These are phyloP conservation scores for Mus spicilegus DNA, from an alignment of 2,113 vertebrate species.

Conservation along the genomic window DNA sequence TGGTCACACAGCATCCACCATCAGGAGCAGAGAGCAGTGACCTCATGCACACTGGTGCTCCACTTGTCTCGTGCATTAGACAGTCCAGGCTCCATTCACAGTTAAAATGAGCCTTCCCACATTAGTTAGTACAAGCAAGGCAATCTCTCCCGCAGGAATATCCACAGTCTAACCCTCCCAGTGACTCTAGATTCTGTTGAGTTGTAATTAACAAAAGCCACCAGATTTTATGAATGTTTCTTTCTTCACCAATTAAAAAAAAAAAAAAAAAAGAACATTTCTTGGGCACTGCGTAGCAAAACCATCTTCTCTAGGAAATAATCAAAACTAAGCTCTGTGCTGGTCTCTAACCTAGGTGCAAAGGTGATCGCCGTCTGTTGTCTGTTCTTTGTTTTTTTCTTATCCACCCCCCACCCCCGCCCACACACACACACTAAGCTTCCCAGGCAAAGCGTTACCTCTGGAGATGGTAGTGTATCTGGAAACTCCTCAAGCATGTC, in stretches of 20 bases:
- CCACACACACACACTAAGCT: not conserved
- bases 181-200: not conserved
- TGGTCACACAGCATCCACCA: accelerated
- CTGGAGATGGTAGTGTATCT: conserved; percentile 90
- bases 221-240: not conserved
- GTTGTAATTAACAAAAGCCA: not conserved
- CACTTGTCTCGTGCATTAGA: not conserved
- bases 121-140: not conserved
- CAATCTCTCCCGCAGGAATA: not conserved
- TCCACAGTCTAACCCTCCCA: not conserved
- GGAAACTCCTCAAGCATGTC: conserved; percentile 80
- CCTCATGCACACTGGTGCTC: not conserved
- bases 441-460: conserved; percentile 86
- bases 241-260: not conserved
- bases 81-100: too few relatives aligned
- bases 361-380: not conserved
- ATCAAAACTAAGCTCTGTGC: not conserved
- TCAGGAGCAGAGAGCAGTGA: not conserved
- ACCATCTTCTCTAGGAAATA: not conserved
- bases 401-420: too few relatives aligned
- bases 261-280: not conserved
- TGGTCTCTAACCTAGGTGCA: not conserved
- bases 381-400: not conserved
- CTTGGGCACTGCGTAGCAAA: not conserved
- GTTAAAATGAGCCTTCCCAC: not conserved